These are phyloP conservation scores for Epizoanthus stellaris DNA, from an alignment of 92 coral and sea anemone species.

Conservation along the genomic window DNA sequence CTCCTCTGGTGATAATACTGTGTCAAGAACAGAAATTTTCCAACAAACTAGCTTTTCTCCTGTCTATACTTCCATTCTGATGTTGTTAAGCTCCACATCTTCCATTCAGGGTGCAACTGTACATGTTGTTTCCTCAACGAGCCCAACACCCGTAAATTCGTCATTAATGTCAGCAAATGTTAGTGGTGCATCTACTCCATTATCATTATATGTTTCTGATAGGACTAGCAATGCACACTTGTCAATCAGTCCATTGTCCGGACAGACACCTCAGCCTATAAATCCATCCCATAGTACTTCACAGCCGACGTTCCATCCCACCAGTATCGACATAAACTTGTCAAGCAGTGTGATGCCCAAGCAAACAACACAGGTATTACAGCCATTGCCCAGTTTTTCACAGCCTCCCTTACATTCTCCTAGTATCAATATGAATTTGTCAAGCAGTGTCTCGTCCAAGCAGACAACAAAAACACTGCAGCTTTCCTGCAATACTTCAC, in stretches of 20 bases:
- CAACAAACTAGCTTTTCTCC: not conserved
- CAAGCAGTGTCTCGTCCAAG: not conserved
- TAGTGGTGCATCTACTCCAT: not conserved
- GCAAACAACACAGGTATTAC: not conserved
- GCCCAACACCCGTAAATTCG: not conserved
- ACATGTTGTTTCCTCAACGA: not conserved
- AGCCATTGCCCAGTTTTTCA: not conserved
- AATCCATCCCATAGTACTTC: not conserved
- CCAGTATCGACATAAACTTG: not conserved
- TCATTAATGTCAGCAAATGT: not conserved
- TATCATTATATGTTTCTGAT: not conserved
- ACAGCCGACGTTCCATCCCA: not conserved
- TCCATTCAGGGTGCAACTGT: not conserved
- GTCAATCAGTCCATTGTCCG: not conserved
- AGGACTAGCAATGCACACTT: not conserved
- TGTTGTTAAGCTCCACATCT: not conserved
- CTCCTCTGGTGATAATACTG: not conserved
- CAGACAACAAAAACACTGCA: not conserved
- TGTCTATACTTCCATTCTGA: not conserved
- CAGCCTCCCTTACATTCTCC: slow-evolving; percentile 6
- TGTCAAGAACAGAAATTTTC: not conserved
- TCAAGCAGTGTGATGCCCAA: not conserved
- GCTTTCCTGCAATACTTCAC: not conserved
- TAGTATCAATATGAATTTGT: not conserved
- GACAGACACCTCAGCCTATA: not conserved